A percentile compares a stretch with the other conserved stretches of the same genome.
These are phyloP conservation scores for Hemicentrotus pulcherrimus DNA, from an alignment of 35 echinoderm and acorn worm species.

Conservation along the genomic window DNA sequence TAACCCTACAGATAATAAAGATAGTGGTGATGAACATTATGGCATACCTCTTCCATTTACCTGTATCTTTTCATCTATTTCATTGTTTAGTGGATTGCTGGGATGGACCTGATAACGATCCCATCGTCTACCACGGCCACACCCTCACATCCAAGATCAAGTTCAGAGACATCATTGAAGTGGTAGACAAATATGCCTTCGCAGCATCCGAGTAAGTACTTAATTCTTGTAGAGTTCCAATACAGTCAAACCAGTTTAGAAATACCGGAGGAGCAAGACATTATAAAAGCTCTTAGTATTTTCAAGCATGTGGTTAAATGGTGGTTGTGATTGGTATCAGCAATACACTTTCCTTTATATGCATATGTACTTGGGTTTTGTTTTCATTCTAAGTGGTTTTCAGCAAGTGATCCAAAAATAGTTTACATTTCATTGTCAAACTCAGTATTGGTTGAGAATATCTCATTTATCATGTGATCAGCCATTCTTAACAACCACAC, in stretches of 20 bases:
- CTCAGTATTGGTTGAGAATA: no score
- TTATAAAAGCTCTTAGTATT: no score
- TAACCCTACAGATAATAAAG: not conserved
- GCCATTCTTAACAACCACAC: no score
- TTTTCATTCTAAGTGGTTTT: no score
- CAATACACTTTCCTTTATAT: no score
- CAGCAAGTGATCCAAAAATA: no score
- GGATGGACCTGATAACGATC: conserved; percentile 93
- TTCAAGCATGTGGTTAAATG: not conserved
- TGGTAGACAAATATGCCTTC: conserved; percentile 86
- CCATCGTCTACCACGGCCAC: conserved; percentile 96
- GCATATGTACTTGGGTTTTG: no score
- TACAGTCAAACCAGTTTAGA: no score
- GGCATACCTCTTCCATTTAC: not conserved
- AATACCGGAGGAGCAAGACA: no score
- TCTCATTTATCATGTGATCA: no score
- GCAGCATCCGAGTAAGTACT: conserved; percentile 86
- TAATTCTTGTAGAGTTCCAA: not conserved
- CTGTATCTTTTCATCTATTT: conserved; percentile 27
- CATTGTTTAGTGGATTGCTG: conserved; percentile 81
- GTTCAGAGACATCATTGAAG: conserved; percentile 83
- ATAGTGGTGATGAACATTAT: not conserved
- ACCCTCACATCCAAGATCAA: conserved; percentile 98
- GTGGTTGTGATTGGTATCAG: not conserved
- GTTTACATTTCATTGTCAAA: no score